Percentiles rank a stretch among this genome's conserved stretches.
These are phyloP conservation scores for Nebria salina DNA, from an alignment of 2,888 invertebrate genomes.

Conservation along the genomic window DNA sequence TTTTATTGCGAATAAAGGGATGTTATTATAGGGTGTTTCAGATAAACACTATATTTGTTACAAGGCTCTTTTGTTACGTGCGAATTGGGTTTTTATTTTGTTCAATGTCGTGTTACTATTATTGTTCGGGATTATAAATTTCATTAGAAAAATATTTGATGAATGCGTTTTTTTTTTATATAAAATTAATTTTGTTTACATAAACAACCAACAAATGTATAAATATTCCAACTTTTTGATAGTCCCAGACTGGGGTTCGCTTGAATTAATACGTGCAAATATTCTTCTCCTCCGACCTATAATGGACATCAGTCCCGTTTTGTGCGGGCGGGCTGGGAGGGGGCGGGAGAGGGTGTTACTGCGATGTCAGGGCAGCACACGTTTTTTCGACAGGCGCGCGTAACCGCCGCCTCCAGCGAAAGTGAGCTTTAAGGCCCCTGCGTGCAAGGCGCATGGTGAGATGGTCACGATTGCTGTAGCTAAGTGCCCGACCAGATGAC, in stretches of 20 bases:
- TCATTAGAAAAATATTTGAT: background rate
- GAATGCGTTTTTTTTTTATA: too few species aligned
- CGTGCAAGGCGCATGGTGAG: slow-evolving; percentile 51
- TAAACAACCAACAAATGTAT: background rate
- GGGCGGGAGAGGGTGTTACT: background rate
- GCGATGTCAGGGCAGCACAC: slow-evolving; percentile 51
- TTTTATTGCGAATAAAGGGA: slow-evolving; percentile 55
- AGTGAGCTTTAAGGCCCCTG: slow-evolving; percentile 53
- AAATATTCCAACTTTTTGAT: slow-evolving; percentile 32
- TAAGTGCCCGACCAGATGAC: slow-evolving; percentile 69
- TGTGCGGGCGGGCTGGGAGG: background rate
- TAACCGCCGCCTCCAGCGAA: slow-evolving; percentile 50
- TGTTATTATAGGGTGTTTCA: slow-evolving; percentile 60
- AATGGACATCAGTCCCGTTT: background rate
- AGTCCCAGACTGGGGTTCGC: slow-evolving; percentile 47
- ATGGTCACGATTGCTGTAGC: slow-evolving; percentile 51
- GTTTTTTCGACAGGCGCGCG: slow-evolving; percentile 58
- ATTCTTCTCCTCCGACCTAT: slow-evolving; percentile 40
- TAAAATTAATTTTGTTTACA: too few species aligned
- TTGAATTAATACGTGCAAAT: slow-evolving; percentile 62
- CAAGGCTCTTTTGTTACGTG: slow-evolving; percentile 2
- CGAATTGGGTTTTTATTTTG: background rate
- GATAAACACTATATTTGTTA: slow-evolving; percentile 48
- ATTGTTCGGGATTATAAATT: background rate
- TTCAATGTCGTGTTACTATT: background rate